Evolutionary conservation across 2,113 vertebrate species (phyloP), one percentile per base, ranked within the genome.

Genomic region (Alouatta palliata): DNA sequence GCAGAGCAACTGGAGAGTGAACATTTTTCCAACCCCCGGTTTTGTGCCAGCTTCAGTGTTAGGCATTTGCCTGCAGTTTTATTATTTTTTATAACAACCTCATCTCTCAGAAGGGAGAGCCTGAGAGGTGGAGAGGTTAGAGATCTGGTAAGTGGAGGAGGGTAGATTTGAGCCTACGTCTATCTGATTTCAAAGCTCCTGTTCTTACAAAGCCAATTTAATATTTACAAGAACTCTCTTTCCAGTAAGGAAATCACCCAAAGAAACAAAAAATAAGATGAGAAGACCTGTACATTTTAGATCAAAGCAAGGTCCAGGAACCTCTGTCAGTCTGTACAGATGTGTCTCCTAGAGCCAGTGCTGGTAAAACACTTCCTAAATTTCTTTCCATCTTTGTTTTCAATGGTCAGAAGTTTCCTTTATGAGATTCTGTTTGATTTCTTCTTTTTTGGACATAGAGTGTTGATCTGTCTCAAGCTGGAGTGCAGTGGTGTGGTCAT

Each of bases 161-260:
- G 19, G 13, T 35, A 13, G n/a, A 70, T 75, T 80, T 93, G 45
- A 86, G 64, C 54, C 3, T 68, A 52, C 0, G 7, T 86, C 58
- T 94, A 13, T 68, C 47, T 95, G 79, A 97, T 19, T 95, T 87
- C 49, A 71, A 54, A 88, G 71, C 3, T 96, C 37, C 68, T 77
- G 40, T 56, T 73, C 79, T 95, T 89, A 83, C 5, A 75, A 92
- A 94, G 10, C 49, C 87, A 83, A 35, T 54, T 58, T 93, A 91
- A 75, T 77, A 79, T 89, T 80, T 84, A 73, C 9, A 49, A 94
- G 80, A 87, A 54, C 5, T 56, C 9, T 79, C 84, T 94, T 68
- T 21, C 47, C 73, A 52, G 77, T 43, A 86, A 76, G 56, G 6
- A 83, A 70, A 17, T 70, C 14, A 61, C 12, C 8, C 25, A 19